Conservation (phyloP, 2,888 invertebrate species). For the Chromoteleia sp. region DNA sequence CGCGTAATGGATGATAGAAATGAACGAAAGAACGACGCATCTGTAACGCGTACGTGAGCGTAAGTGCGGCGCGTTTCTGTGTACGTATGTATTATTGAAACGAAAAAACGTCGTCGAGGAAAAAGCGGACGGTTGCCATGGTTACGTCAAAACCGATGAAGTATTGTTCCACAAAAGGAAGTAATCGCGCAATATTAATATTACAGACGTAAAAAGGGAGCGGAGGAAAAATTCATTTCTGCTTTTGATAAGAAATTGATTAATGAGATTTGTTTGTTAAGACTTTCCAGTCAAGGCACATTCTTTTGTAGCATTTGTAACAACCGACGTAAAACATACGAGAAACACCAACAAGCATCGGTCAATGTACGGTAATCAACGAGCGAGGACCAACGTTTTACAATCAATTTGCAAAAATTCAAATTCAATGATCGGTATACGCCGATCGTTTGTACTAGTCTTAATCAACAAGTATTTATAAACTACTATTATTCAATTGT, state of each 20-base stretch:
- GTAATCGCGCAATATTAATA: constrained; percentile 63
- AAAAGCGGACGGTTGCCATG: constrained; percentile 78
- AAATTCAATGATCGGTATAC: too few relatives aligned
- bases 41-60: neutral
- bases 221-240: constrained; percentile 12
- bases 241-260: neutral
- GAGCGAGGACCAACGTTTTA: too few relatives aligned
- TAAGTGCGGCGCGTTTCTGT: constrained; percentile 5
- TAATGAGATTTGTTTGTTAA: neutral
- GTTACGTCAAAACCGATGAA: constrained; percentile 81
- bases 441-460: too few relatives aligned
- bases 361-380: too few relatives aligned
- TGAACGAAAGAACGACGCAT: constrained; percentile 45
- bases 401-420: too few relatives aligned
- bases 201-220: constrained; percentile 21
- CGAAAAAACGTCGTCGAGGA: constrained; percentile 64
- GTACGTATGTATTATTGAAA: constrained; percentile 63
- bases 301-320: too few relatives aligned
- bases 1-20: constrained; percentile 72
- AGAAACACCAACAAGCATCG: too few relatives aligned
- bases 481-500: too few relatives aligned
- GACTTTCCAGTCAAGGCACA: neutral
- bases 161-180: constrained; percentile 77
- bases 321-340: too few relatives aligned
- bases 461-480: too few relatives aligned